Percentiles rank a stretch among this genome's conserved stretches.
Evolutionary conservation across 2,113 vertebrate species (phyloP).

Genomic region (Aplodontia rufa): DNA sequence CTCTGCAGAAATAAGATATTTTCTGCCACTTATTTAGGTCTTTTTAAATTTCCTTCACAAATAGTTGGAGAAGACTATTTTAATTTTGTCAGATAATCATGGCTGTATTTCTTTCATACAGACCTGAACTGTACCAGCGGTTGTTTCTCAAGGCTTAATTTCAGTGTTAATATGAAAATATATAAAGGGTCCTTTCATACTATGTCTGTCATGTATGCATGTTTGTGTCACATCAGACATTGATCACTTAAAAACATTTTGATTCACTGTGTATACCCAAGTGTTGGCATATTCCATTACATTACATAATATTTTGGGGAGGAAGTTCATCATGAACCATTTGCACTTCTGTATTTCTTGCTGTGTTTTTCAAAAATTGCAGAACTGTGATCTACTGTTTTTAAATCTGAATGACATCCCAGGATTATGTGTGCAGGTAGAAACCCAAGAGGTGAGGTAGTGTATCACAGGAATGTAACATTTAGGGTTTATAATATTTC

Average conservation of each 20-base stretch:
- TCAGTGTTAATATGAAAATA: neutral
- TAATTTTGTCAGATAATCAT: neutral
- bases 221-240: neutral
- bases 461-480: neutral
- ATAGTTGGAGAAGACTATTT: neutral
- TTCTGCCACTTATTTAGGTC: neutral
- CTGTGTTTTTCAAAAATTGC: neutral
- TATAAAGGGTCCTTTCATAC: neutral
- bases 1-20: neutral
- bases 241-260: neutral
- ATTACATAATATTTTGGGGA: neutral
- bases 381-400: neutral
- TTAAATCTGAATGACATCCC: neutral
- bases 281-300: neutral
- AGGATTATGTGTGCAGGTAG: no score
- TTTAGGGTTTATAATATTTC: neutral
- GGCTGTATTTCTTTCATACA: neutral
- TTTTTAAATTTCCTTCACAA: neutral
- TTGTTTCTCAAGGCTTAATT: neutral
- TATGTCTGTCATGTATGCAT: no score
- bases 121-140: neutral
- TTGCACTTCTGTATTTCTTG: fast-evolving
- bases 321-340: neutral
- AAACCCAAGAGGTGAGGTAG: neutral
- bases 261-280: neutral